Percentiles rank a stretch among this genome's conserved stretches.
phyloP scores from a whole-genome alignment of 2,888 invertebrate species.

The Drosophila macrospina region DNA sequence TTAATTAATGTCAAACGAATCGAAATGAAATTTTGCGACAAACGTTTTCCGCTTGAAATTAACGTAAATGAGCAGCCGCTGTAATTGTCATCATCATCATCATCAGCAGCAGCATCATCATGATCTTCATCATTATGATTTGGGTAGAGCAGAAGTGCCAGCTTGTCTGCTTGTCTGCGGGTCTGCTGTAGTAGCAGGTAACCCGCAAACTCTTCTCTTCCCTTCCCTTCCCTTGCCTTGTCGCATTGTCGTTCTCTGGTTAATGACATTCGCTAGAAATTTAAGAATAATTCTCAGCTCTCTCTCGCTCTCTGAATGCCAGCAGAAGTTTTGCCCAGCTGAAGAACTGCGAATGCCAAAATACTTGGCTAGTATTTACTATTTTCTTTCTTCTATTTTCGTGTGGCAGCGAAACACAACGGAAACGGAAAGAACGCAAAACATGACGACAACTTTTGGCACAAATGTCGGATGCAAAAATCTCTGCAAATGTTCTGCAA shows the following conservation, averaged over 20 bases:
- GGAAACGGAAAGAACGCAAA: constrained; percentile 61
- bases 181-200: too few relatives aligned
- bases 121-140: constrained; percentile 16
- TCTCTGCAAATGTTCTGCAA: constrained; percentile 67
- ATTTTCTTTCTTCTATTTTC: too few relatives aligned
- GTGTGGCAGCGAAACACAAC: constrained; percentile 10
- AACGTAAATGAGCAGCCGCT: constrained; percentile 70
- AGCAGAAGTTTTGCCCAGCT: constrained; percentile 51
- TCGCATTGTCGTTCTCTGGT: constrained; percentile 8
- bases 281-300: constrained; percentile 38
- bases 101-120: constrained; percentile 21
- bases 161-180: constrained; percentile 44
- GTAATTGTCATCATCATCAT: constrained; percentile 30
- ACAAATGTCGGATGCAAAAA: constrained; percentile 61
- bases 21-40: constrained; percentile 77
- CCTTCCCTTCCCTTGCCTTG: constrained; percentile 1
- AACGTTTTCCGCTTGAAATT: constrained; percentile 77
- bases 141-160: constrained; percentile 21
- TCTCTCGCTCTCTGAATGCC: constrained; percentile 29
- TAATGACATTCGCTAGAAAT: constrained; percentile 53
- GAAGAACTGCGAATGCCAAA: constrained; percentile 5
- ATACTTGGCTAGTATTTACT: constrained; percentile 31
- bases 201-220: constrained; percentile 15
- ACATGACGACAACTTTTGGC: constrained; percentile 60
- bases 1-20: constrained; percentile 81